Evolutionary conservation across 2,888 invertebrate genomes (phyloP), one percentile per base, ranked within the genome.

Genomic region (Xestoiulus laeticollis): DNA sequence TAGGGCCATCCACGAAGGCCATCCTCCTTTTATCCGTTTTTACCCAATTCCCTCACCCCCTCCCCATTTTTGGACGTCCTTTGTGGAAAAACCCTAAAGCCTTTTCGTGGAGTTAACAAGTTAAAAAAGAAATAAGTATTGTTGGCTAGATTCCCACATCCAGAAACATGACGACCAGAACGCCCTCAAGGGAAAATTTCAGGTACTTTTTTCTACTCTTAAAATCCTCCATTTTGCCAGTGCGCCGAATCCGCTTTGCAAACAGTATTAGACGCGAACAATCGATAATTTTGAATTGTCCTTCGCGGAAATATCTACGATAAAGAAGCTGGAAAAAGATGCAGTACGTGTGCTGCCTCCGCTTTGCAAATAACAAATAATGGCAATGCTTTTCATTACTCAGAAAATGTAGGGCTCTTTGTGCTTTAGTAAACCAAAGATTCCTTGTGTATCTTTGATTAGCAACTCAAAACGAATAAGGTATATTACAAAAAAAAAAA

Each of bases 231-330:
- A 26, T 68, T 26, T 68, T 68, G 68, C 68, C 68, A 68, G 12
- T 68, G 68, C 68, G 68, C 12, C 68, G 68, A 68, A 68, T 68
- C 68, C 68, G 68, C 68, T 68, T 68, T 26, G 12, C 68, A 68
- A 26, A 68, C 26, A n/a, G 68, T 26, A 26, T 68, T 26, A 68
- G n/a, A n/a, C n/a, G n/a, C 68, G 68, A 68, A 26, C 68, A 68
- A 68, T 68, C 68, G 68, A 68, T 68, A 68, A 68, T 68, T 68
- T 68, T 68, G 68, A 68, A 68, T 26, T 68, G 68, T 68, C 68
- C 68, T 68, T 68, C 68, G 26, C 68, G 1, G n/a, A 68, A 68
- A 68, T 26, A 68, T 68, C 68, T 68, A 26, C n/a, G 59, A 22
- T 59, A 59, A 22, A 68, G 68, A 68, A 68, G n/a, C 26, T 26